Evolutionary conservation across 2,888 invertebrate species (phyloP).

Genomic region (Dryocosmus kuriphilus): DNA sequence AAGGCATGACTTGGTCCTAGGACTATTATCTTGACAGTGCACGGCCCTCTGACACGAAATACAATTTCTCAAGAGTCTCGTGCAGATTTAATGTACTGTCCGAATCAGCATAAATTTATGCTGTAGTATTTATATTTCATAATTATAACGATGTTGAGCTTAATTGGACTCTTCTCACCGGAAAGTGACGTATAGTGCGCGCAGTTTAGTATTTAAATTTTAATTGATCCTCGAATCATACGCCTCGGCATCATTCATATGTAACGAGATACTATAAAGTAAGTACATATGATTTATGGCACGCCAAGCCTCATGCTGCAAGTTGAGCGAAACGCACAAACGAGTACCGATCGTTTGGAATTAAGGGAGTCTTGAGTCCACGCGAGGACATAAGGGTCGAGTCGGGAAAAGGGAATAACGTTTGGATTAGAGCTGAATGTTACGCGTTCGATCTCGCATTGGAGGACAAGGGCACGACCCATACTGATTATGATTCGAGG

Average conservation of each 20-base stretch:
- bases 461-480: conserved; percentile 48
- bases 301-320: conserved; percentile 3
- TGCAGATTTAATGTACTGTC: conserved; percentile 30
- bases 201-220: conserved; percentile 36
- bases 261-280: conserved; percentile 37
- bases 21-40: conserved; percentile 37
- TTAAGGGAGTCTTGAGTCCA: conserved; percentile 42
- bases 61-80: conserved; percentile 34
- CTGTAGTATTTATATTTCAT: conserved; percentile 22
- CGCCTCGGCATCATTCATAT: conserved; percentile 16
- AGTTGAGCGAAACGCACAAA: conserved; percentile 8
- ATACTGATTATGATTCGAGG: conserved; percentile 70
- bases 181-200: conserved; percentile 5
- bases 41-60: conserved; percentile 28
- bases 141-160: conserved; percentile 32
- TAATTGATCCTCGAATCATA: conserved; percentile 35
- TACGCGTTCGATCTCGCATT: conserved; percentile 45
- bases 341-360: conserved; percentile 34
- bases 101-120: conserved; percentile 34
- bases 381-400: conserved; percentile 39
- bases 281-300: conserved; percentile 20
- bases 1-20: conserved; percentile 28
- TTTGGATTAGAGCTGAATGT: conserved; percentile 30
- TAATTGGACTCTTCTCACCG: conserved; percentile 28
- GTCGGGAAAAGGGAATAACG: conserved; percentile 45